Evolutionary conservation across 2,888 invertebrate genomes (phyloP).

Genomic region (Zygaena filipendulae): DNA sequence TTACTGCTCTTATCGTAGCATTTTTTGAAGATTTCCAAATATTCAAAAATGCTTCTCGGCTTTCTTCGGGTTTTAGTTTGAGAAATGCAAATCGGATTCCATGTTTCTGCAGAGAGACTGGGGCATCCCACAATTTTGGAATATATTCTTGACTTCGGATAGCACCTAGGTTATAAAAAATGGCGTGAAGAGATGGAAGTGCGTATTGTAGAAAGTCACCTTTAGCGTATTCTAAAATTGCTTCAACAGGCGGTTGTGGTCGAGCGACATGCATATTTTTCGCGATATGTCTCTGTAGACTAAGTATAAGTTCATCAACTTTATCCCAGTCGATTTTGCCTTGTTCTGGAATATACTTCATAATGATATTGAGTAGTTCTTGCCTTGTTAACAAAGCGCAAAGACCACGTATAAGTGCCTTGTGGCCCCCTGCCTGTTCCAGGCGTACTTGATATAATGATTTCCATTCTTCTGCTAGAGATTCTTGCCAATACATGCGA

Average conservation of each 20-base stretch:
- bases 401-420: constrained; percentile 30
- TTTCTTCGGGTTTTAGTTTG: constrained; percentile 26
- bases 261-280: constrained; percentile 43
- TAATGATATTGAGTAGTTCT: constrained; percentile 25
- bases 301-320: constrained; percentile 29
- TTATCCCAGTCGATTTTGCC: constrained; percentile 35
- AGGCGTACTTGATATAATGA: constrained; percentile 24
- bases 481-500: constrained; percentile 37
- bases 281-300: constrained; percentile 34
- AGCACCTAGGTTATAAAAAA: constrained; percentile 35
- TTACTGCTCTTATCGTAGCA: constrained; percentile 33
- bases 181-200: constrained; percentile 37
- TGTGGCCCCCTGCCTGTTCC: constrained; percentile 23
- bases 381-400: constrained; percentile 27
- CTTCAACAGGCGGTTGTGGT: constrained; percentile 34
- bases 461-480: constrained; percentile 28
- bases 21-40: constrained; percentile 37
- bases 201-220: constrained; percentile 44
- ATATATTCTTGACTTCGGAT: constrained; percentile 23
- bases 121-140: constrained; percentile 28
- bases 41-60: constrained; percentile 27
- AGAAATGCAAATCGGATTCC: constrained; percentile 34
- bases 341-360: constrained; percentile 31
- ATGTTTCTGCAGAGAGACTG: constrained; percentile 45
- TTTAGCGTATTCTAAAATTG: constrained; percentile 34